phyloP scores from a whole-genome alignment of 2,113 vertebrate genomes.

The Uropsilus gracilis region DNA sequence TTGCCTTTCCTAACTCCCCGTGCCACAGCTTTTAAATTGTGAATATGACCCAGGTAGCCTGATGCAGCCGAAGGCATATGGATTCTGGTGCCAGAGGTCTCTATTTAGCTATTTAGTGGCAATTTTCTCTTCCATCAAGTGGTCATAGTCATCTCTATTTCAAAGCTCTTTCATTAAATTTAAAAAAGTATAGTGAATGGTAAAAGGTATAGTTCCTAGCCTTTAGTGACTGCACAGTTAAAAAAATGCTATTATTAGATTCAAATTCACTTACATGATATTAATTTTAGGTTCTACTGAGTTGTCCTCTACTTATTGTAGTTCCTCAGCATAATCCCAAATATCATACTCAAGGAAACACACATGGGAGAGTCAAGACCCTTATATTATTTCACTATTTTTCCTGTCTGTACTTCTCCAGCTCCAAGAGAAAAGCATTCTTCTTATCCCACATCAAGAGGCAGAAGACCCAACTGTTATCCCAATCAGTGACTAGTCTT shows the following conservation, averaged over 20 bases:
- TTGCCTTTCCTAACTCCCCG: conserved; percentile 1
- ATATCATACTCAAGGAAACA: background rate
- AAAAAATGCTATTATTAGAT: background rate
- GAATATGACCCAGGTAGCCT: conserved; percentile 5
- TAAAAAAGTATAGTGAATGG: background rate
- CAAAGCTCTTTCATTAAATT: background rate
- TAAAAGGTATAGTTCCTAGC: background rate
- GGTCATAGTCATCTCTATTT: background rate
- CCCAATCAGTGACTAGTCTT: background rate
- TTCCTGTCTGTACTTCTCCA: background rate
- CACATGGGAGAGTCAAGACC: background rate
- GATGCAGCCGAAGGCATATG: background rate
- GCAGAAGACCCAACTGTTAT: background rate
- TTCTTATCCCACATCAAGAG: background rate
- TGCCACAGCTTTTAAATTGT: conserved; percentile 1
- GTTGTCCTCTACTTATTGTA: background rate
- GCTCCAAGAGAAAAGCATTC: background rate
- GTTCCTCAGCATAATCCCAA: background rate
- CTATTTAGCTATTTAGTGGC: background rate
- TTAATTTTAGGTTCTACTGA: background rate
- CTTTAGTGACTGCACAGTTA: background rate
- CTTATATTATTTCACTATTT: background rate
- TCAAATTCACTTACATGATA: background rate
- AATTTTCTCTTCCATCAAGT: conserved; percentile 27
- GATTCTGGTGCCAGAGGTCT: background rate